Conservation (phyloP, 2,113 vertebrate genomes). For the Psophia crepitans region DNA sequence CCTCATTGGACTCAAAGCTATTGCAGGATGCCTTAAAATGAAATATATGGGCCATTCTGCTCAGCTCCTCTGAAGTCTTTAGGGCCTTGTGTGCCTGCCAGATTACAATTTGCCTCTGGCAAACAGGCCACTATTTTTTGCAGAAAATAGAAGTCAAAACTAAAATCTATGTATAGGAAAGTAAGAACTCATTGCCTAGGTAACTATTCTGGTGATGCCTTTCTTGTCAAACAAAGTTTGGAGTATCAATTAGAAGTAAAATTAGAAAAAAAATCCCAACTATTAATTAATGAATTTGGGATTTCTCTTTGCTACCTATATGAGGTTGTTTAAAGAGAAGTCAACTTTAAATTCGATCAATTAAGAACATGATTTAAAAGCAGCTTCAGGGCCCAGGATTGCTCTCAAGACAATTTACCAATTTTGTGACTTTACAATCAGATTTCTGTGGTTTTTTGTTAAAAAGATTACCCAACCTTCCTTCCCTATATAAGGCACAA, state of each 20-base stretch:
- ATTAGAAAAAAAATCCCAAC: neutral
- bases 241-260: neutral
- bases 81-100: slow-evolving; percentile 55
- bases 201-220: neutral
- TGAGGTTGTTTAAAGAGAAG: neutral
- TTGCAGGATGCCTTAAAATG: slow-evolving; percentile 49
- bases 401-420: neutral
- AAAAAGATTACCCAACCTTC: neutral
- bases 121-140: slow-evolving; percentile 20
- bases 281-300: neutral
- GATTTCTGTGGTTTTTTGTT: neutral
- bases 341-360: slow-evolving; percentile 2
- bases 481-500: neutral
- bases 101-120: slow-evolving; percentile 63
- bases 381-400: neutral
- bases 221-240: neutral
- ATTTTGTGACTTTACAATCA: neutral
- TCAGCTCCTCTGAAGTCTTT: slow-evolving; percentile 46
- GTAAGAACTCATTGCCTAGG: neutral
- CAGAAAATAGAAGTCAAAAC: neutral
- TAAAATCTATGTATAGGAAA: neutral
- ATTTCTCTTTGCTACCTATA: neutral
- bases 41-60: slow-evolving; percentile 30
- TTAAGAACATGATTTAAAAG: slow-evolving; percentile 23
- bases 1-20: slow-evolving; percentile 18